phyloP scores from a whole-genome alignment of 1,140 invertebrate species.

The Teleogryllus occipitalis region DNA sequence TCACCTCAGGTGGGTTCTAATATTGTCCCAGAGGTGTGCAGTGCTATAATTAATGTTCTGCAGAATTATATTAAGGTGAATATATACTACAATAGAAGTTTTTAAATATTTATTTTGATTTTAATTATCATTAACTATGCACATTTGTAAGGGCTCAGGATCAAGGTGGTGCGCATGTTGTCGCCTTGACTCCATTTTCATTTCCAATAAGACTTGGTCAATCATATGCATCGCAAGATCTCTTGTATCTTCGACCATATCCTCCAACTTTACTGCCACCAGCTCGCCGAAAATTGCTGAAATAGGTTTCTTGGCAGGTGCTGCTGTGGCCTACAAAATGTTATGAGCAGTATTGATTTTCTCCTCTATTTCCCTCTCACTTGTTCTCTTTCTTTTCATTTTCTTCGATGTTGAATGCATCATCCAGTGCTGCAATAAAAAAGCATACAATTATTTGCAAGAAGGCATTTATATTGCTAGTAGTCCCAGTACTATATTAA shows the following conservation, averaged over 20 bases:
- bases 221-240: no score
- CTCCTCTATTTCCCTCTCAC: neutral
- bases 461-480: neutral
- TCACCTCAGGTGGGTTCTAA: constrained; percentile 28
- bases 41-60: constrained; percentile 26
- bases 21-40: constrained; percentile 28
- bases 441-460: neutral
- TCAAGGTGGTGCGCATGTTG: neutral
- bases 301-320: neutral
- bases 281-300: neutral
- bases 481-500: neutral
- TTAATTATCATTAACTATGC: neutral
- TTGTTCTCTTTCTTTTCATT: neutral
- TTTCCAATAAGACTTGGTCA: no score
- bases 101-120: neutral
- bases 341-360: neutral
- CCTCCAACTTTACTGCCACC: neutral
- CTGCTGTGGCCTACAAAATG: neutral
- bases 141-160: neutral
- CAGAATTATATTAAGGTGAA: constrained; percentile 27
- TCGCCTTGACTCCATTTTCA: no score
- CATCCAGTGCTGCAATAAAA: neutral
- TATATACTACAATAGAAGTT: neutral
- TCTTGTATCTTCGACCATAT: neutral
- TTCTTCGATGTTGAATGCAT: neutral